phyloP scores from a whole-genome alignment of 1,140 invertebrate genomes.

The Pseudomyrmex sp. region DNA sequence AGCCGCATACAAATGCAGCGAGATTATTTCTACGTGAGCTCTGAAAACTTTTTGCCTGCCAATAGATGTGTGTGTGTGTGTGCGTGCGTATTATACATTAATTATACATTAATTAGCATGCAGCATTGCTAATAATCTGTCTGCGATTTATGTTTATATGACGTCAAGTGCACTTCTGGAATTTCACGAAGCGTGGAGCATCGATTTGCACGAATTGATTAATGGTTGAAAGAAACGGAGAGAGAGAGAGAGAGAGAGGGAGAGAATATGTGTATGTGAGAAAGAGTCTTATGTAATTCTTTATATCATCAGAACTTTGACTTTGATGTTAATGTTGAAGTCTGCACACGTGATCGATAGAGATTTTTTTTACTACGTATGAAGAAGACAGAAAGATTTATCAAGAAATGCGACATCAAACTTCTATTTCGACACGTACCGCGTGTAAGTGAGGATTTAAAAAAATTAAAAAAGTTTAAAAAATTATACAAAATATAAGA shows the following conservation, averaged over 20 bases:
- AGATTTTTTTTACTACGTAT: no score
- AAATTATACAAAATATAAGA: not conserved
- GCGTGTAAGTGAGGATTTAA: not conserved
- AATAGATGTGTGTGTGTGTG: not conserved
- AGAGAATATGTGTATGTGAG: no score
- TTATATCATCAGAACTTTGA: not conserved
- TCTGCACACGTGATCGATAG: not conserved
- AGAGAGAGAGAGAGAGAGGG: no score
- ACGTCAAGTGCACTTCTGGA: slow-evolving; percentile 21
- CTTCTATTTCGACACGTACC: not conserved
- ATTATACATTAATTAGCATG: not conserved
- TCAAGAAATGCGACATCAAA: not conserved
- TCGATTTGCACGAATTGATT: slow-evolving; percentile 31
- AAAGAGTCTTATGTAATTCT: slow-evolving; percentile 8
- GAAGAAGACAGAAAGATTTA: not conserved
- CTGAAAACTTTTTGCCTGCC: not conserved
- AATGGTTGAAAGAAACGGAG: no score
- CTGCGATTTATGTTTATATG: not conserved
- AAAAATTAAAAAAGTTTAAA: not conserved
- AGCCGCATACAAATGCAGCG: slow-evolving; percentile 24
- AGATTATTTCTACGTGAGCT: not conserved
- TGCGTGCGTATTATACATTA: not conserved
- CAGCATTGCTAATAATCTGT: no score
- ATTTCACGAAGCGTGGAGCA: slow-evolving; percentile 23
- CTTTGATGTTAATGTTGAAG: not conserved